Conservation (phyloP, 2,888 invertebrate genomes). For the Phortica magna region DNA sequence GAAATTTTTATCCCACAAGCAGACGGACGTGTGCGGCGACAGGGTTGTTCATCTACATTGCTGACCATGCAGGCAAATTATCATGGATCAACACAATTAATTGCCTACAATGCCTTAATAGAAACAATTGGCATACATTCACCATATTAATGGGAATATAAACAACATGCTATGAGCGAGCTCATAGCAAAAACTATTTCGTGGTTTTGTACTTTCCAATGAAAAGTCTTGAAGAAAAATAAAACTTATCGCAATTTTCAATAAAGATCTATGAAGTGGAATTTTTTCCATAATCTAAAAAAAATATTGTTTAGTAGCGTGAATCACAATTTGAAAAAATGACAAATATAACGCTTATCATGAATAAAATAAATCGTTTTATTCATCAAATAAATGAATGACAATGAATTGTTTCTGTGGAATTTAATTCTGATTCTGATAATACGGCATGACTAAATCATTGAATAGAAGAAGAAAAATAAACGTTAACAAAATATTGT, state of each 20-base stretch:
- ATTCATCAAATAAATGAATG: neutral
- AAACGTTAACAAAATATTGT: neutral
- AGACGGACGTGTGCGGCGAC: neutral
- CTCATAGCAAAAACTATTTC: too few species aligned
- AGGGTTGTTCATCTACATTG: neutral
- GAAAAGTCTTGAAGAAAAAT: too few species aligned
- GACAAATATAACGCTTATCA: too few species aligned
- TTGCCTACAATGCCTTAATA: neutral
- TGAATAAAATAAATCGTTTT: too few species aligned
- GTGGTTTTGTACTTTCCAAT: too few species aligned
- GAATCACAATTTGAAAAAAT: too few species aligned
- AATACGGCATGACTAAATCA: neutral
- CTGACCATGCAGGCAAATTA: neutral
- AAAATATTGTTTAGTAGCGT: too few species aligned
- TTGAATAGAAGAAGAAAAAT: neutral
- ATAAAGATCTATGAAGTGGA: too few species aligned
- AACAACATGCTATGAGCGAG: neutral
- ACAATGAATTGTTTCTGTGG: neutral
- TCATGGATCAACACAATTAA: neutral
- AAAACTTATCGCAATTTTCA: too few species aligned
- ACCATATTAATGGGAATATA: neutral
- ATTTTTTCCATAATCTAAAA: too few species aligned
- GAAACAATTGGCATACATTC: neutral
- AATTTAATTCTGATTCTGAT: slow-evolving; percentile 1
- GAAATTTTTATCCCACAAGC: neutral